These are phyloP conservation scores for Ploceus nigricollis DNA, from an alignment of 2,113 vertebrate genomes.

Conservation along the genomic window DNA sequence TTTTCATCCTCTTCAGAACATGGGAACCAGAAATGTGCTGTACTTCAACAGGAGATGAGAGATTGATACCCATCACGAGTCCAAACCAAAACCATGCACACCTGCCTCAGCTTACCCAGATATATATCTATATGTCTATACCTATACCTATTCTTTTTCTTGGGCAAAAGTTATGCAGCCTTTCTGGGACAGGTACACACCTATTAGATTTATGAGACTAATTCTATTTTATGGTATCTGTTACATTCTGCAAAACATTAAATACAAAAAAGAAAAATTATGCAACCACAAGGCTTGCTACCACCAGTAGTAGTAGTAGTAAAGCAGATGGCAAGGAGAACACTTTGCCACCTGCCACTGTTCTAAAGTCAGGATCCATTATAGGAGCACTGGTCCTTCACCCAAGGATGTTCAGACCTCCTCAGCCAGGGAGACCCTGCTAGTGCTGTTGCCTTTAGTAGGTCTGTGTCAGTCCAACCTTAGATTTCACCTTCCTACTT, in stretches of 20 bases:
- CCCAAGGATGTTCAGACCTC: neutral
- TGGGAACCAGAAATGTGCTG: neutral
- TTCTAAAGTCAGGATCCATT: neutral
- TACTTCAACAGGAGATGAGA: neutral
- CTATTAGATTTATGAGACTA: neutral
- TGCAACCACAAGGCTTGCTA: neutral
- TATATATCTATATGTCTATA: neutral
- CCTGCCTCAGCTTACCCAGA: neutral
- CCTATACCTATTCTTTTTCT: neutral
- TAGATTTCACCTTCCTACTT: neutral
- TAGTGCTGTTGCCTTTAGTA: neutral
- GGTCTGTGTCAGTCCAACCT: neutral
- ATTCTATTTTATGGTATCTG: neutral
- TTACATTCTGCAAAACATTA: neutral
- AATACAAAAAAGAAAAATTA: neutral
- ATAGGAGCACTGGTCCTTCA: neutral
- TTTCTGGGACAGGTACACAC: neutral
- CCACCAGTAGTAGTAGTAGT: neutral
- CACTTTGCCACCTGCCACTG: neutral
- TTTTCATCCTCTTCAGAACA: neutral
- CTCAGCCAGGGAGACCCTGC: accelerated
- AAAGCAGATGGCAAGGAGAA: neutral
- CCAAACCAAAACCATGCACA: neutral
- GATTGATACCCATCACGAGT: accelerated
- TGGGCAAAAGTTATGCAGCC: neutral